Conservation (phyloP, 2,113 vertebrate genomes). For the Pica pica region DNA sequence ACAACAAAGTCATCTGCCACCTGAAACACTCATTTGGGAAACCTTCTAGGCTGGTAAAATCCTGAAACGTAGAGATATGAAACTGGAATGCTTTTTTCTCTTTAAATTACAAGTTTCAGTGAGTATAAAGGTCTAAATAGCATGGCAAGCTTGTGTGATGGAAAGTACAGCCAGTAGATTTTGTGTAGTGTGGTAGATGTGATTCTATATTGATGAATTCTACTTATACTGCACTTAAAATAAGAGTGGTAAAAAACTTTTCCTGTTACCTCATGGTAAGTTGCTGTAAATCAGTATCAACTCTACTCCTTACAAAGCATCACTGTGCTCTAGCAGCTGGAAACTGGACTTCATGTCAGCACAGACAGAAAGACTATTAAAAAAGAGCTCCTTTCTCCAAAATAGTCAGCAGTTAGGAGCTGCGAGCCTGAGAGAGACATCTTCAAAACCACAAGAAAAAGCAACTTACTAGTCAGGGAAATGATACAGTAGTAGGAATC, state of each 20-base stretch:
- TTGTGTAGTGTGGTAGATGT: not conserved
- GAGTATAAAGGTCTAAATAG: not conserved
- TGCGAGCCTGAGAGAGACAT: not conserved
- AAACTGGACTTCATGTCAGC: not conserved
- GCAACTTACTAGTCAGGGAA: not conserved
- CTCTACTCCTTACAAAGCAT: not conserved
- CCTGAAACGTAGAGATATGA: not conserved
- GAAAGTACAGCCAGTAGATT: not conserved
- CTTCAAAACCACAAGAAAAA: not conserved
- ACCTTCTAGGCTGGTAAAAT: not conserved
- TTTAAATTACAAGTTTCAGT: not conserved
- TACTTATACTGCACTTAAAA: not conserved
- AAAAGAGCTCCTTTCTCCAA: not conserved
- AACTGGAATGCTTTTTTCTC: not conserved
- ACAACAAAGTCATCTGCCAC: slow-evolving; percentile 1
- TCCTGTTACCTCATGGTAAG: not conserved
- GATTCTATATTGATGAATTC: not conserved
- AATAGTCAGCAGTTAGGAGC: not conserved
- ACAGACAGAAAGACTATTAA: not conserved
- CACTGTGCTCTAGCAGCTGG: not conserved
- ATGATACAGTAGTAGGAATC: not conserved
- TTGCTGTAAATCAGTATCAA: not conserved
- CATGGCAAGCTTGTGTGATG: not conserved
- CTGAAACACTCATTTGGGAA: slow-evolving; percentile 5
- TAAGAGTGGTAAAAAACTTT: not conserved